phyloP scores from a whole-genome alignment of 2,113 vertebrate species.

The Platysternon megacephalum region DNA sequence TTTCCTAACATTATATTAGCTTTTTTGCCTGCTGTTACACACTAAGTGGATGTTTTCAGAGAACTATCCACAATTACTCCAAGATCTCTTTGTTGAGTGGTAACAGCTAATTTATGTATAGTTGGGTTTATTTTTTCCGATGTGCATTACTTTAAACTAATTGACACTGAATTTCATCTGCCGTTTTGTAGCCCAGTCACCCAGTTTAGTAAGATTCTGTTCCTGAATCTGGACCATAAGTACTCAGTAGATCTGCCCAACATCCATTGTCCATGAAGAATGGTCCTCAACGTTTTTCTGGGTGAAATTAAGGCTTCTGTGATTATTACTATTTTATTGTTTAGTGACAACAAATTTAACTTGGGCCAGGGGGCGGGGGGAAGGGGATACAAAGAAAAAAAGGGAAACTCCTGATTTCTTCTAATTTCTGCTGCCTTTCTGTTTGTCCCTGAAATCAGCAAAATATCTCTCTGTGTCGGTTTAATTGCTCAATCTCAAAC shows the following conservation, averaged over 20 bases:
- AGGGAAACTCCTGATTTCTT: neutral
- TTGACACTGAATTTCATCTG: neutral
- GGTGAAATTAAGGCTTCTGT: neutral
- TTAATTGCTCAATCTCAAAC: neutral
- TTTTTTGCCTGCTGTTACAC: neutral
- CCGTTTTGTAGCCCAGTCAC: neutral
- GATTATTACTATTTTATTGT: neutral
- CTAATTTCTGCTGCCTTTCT: neutral
- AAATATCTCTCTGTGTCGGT: neutral
- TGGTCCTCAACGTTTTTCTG: neutral
- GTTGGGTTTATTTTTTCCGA: neutral
- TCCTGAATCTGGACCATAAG: neutral
- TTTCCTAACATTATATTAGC: neutral
- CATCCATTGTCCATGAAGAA: neutral
- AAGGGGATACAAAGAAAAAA: neutral
- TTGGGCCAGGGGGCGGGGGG: rapidly evolving
- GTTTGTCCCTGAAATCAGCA: neutral
- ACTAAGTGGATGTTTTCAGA: neutral
- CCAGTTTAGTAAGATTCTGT: neutral
- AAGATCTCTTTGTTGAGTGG: neutral
- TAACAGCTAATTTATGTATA: neutral
- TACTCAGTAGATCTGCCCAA: neutral
- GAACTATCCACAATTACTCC: neutral
- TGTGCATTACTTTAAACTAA: neutral
- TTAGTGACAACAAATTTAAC: neutral